Evolutionary conservation across 2,888 invertebrate species (phyloP).

Genomic region (Tubulanus polymorphus): DNA sequence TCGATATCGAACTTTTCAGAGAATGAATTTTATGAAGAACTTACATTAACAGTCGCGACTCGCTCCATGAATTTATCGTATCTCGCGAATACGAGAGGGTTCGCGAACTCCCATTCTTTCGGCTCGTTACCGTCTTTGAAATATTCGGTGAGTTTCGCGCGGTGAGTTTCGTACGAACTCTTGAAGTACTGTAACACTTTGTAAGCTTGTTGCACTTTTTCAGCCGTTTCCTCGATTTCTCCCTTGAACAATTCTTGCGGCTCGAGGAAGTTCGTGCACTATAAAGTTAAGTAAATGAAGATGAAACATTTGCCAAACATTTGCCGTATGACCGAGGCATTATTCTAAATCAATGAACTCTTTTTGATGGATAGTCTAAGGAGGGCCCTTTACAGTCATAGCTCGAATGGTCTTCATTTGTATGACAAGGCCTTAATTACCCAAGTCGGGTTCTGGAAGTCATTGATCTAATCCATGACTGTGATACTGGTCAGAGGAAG

Average conservation of each 20-base stretch:
- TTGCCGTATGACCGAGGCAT: too few relatives aligned
- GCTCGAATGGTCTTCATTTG: too few relatives aligned
- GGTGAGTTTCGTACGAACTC: slow-evolving; percentile 47
- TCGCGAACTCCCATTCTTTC: slow-evolving; percentile 52
- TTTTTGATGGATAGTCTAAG: too few relatives aligned
- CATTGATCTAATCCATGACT: too few relatives aligned
- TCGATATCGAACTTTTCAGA: too few relatives aligned
- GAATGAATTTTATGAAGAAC: too few relatives aligned
- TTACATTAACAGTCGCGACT: slow-evolving; percentile 46
- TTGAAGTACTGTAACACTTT: slow-evolving; percentile 43
- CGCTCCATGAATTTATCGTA: slow-evolving; percentile 50
- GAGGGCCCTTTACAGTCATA: too few relatives aligned
- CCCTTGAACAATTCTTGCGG: slow-evolving; percentile 90
- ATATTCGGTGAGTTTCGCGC: slow-evolving; percentile 46
- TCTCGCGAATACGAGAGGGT: slow-evolving; percentile 51
- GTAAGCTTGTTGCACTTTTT: slow-evolving; percentile 61
- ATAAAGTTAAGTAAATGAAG: slow-evolving; percentile 47
- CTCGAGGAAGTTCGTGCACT: slow-evolving; percentile 85
- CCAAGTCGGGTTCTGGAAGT: too few relatives aligned
- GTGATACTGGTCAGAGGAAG: too few relatives aligned
- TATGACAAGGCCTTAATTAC: too few relatives aligned
- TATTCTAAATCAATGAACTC: too few relatives aligned
- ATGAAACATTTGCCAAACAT: too few relatives aligned
- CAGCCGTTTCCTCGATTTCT: slow-evolving; percentile 88
- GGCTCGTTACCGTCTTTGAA: slow-evolving; percentile 44